These are phyloP conservation scores for Drosophila atripex DNA, from an alignment of 2,888 invertebrate genomes.

Conservation along the genomic window DNA sequence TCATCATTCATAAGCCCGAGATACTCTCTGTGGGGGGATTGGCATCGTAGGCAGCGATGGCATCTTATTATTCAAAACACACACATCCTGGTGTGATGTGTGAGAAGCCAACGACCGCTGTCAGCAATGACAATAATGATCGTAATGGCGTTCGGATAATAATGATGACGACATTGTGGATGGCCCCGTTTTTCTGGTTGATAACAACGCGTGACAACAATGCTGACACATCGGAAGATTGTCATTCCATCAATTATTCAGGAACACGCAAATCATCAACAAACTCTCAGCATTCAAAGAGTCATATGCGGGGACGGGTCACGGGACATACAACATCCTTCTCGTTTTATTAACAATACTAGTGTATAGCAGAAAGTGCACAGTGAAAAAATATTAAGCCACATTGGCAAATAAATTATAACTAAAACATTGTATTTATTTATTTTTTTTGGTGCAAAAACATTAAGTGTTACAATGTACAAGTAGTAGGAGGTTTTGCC, in stretches of 20 bases:
- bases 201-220: constrained; percentile 66
- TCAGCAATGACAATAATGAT: constrained; percentile 53
- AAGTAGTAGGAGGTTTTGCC: constrained; percentile 59
- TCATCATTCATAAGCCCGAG: constrained; percentile 64
- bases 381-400: not conserved
- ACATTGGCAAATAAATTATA: not conserved
- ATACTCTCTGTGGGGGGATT: constrained; percentile 25
- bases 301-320: constrained; percentile 31
- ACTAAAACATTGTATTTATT: not conserved
- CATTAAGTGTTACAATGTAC: constrained; percentile 74
- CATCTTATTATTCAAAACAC: constrained; percentile 67
- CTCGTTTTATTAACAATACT: not conserved
- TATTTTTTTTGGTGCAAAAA: constrained; percentile 35
- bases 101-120: constrained; percentile 36
- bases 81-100: constrained; percentile 17
- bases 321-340: not conserved
- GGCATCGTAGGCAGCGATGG: constrained; percentile 64
- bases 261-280: constrained; percentile 74
- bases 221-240: constrained; percentile 75
- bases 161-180: constrained; percentile 24
- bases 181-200: constrained; percentile 39
- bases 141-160: constrained; percentile 3
- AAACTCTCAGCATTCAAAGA: constrained; percentile 61
- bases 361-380: not conserved
- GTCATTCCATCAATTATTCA: constrained; percentile 79